Base-by-base conservation (phyloP, 2,113 vertebrate genomes). In the Bufo bufo region DNA sequence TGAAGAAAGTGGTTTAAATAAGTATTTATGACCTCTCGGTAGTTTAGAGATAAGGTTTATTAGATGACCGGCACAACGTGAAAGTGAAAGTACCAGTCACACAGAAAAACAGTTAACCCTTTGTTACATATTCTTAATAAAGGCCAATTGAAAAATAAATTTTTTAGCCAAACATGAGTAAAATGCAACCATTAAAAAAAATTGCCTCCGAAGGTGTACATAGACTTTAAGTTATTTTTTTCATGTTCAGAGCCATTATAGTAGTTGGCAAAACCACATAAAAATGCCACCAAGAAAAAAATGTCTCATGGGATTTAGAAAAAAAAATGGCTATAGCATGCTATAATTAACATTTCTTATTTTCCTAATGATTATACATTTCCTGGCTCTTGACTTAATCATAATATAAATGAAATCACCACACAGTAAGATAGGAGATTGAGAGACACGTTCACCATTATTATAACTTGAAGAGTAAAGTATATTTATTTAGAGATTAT, bases 401-500 rank as follows among this genome's bases (percentile, higher is more conserved):
- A 81, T 71, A 19, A 49, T 77, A 49, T 65, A 78, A 81, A 81
- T 81, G 9, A 45, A 58, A 71, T 72, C 23, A 59, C 54, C 63
- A 59, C 77, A 19, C 6, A 58, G 52, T 47, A 69, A 58, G n/a
- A 54, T 71, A 52, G 20, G 59, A 66, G 20, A 83, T 52, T 69
- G 20, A 69, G 65, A 49, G 23, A 14, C 45, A 50, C 45, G 20
- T 43, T 69, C 61, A 83, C 63, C 49, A 66, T 33, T 71, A 54
- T 54, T 61, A 54, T 54, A 19, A 49, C 20, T 43, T 66, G 20
- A 52, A 52, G 59, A 71, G 54, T 20, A 11, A 75, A 50, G 17
- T 84, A 19, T 84, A 69, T 84, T 69, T 84, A 84, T 83, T 84
- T 79, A 65, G 43, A 69, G 49, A 86, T 86, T 54, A 86, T 45